Base-by-base conservation (phyloP, 92 coral and sea anemone species). In the Palythoa caribaeorum region DNA sequence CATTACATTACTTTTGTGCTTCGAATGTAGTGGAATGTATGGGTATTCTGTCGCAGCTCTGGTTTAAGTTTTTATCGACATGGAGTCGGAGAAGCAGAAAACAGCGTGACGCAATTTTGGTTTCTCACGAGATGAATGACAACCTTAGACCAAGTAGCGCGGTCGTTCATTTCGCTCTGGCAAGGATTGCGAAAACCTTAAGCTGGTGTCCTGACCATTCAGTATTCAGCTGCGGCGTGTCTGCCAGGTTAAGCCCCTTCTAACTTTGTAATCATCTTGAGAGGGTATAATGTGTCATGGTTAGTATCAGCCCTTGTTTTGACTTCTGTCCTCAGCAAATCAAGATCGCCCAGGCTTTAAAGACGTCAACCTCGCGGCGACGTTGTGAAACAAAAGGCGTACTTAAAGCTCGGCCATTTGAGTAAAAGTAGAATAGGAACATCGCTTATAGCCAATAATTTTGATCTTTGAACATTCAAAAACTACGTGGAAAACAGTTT, bases 321-420 rank as follows among this genome's bases (percentile, higher is more conserved):
- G 86, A 81, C 86, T 81, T 39, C 86, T 20, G 47, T 28, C 86
- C 66, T 50, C 73, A 51, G 75, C 76, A 68, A 81, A 81, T 81
- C 74, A 66, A 77, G 76, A 81, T 81, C 86, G 86, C 86, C 76
- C 86, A 66, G 86, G 86, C 39, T 68, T 81, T 35, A 59, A 66
- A 81, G 75, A 81, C 76, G 76, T 81, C 86, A 68, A 47, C 86
- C 60, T 21, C n/a, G 47, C 65, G 59, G 52, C 86, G 59, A 13
- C 86, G 66, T 66, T 68, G 85, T 80, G 76, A 81, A 81, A 65
- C 75, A 9, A 21, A 69, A 81, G 86, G 75, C 75, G 75, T 81
- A 65, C 53, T 37, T 44, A 81, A 66, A 47, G 62, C 5, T 44
- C 50, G 21, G 54, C 59, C 20, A 81, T 5, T 48, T 66, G 48